phyloP scores from a whole-genome alignment of 2,888 invertebrate species.

The Eristalis intricaria region DNA sequence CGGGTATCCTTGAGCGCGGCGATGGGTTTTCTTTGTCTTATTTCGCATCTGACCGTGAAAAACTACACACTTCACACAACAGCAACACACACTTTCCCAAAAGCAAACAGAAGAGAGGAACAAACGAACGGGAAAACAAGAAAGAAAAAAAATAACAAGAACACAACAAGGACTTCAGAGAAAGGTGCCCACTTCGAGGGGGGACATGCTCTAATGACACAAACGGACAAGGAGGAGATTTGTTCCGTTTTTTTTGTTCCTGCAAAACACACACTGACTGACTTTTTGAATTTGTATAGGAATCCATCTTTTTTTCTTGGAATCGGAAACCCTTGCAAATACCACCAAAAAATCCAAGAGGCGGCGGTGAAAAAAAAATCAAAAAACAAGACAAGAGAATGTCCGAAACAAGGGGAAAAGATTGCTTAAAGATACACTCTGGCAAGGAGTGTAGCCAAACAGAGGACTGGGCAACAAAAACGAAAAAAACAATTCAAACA shows the following conservation, averaged over 20 bases:
- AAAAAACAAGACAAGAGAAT: constrained; percentile 34
- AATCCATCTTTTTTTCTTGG: constrained; percentile 39
- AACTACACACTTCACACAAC: constrained; percentile 55
- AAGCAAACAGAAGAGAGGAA: constrained; percentile 34
- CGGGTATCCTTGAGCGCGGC: constrained; percentile 56
- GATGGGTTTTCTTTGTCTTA: constrained; percentile 48
- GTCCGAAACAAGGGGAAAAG: constrained; percentile 31
- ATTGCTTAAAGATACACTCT: constrained; percentile 49
- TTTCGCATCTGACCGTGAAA: constrained; percentile 69
- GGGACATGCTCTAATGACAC: constrained; percentile 24
- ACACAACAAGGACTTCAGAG: constrained; percentile 63
- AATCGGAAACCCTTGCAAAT: constrained; percentile 65
- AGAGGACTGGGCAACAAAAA: not conserved
- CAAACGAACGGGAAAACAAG: constrained; percentile 6
- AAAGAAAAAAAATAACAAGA: constrained; percentile 75
- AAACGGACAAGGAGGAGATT: not conserved
- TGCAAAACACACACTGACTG: not conserved
- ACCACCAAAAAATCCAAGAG: constrained; percentile 58
- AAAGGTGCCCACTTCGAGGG: constrained; percentile 1
- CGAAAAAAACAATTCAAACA: constrained; percentile 11
- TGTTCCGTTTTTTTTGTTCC: not conserved
- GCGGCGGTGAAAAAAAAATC: constrained; percentile 13
- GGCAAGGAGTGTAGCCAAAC: constrained; percentile 47
- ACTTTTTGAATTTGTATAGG: constrained; percentile 35
- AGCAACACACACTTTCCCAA: constrained; percentile 69